phyloP scores from a whole-genome alignment of 2,888 invertebrate species.

The Tipula unca region DNA sequence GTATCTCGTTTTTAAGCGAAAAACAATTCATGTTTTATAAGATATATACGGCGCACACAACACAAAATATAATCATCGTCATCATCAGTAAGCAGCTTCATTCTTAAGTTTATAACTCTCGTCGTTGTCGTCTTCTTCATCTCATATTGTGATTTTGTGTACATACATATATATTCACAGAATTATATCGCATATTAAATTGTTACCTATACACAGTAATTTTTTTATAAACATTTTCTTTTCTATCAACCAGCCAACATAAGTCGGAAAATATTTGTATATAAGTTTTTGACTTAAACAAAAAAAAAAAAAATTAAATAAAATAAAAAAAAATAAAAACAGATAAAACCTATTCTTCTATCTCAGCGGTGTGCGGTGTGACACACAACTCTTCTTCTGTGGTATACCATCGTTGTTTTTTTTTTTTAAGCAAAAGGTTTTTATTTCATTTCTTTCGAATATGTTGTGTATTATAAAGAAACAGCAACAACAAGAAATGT shows the following conservation, averaged over 20 bases:
- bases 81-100: constrained; percentile 3
- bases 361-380: background rate
- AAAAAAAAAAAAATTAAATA: background rate
- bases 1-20: constrained; percentile 19
- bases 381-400: background rate
- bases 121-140: background rate
- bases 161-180: background rate
- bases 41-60: background rate
- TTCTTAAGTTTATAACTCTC: background rate
- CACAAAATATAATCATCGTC: background rate
- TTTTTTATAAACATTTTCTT: background rate
- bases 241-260: background rate
- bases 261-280: background rate
- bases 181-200: background rate
- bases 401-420: background rate
- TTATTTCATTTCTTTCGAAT: constrained; percentile 8
- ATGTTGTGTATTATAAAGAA: background rate
- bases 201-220: background rate
- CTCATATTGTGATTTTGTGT: background rate
- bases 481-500: background rate
- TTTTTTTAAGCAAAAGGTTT: background rate
- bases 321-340: background rate
- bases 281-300: background rate
- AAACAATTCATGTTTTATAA: constrained; percentile 20
- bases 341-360: background rate